Evolutionary conservation across 2,888 invertebrate species (phyloP), one percentile per base, ranked within the genome.

Genomic region (Chirona hameri): DNA sequence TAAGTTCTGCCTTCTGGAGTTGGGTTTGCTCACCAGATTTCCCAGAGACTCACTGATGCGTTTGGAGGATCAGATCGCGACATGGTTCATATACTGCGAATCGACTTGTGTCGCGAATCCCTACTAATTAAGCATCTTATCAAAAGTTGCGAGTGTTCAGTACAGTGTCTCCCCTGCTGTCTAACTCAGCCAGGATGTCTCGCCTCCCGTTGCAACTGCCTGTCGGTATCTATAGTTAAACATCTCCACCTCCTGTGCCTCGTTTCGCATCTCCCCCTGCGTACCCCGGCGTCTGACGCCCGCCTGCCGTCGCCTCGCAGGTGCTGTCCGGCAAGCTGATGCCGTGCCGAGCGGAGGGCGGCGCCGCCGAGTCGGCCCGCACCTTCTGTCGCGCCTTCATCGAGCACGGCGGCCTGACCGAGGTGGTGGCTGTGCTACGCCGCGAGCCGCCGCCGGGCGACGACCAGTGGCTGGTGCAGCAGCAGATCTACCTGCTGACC

Each of bases 261-360:
- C 39, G 39, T 39, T 39, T 7, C 24, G 31, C 48, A 21, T 14
- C 65, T 52, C 12, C 52, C 52, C 52, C 52, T 52, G 7, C 39
- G 39, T 39, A 7, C 39, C 39, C 39, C 39, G 39, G 39, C 39
- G 39, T 39, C 39, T 39, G 39, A 39, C 39, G 7, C 7, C 52
- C 12, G 7, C 18, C 18, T 12, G 7, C 52, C 52, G 12, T 4
- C 18, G 12, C 10, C 52, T 52, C 4, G 0, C 85, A 89, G 89
- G 89, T 88, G 24, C 85, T 89, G 79, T 89, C 89, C 85, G 87
- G 88, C 82, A 88, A 88, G 84, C 86, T 89, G 83, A 88, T 89
- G 88, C 88, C 89, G 5, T 87, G 88, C 4, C 82, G 82, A 1
- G n/a, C 65, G 18, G 84, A 84, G 21, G 76, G 76, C 60, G 81